A percentile compares a stretch with the other conserved stretches of the same genome.
Conservation (phyloP, 2,797 vertebrate species). For the Enteromius treurensis region DNA sequence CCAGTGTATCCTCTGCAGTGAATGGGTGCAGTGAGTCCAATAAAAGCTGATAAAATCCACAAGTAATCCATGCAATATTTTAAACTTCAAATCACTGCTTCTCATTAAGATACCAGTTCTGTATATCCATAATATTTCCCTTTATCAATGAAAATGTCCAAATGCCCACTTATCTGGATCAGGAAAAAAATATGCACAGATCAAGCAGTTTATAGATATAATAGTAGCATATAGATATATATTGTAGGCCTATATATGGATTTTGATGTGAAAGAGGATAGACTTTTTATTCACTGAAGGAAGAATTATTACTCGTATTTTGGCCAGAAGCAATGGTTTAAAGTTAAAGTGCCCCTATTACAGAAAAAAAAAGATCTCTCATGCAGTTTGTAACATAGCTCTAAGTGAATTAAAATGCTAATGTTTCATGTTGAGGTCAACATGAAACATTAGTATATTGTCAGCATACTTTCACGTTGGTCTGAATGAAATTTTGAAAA, state of each 20-base stretch:
- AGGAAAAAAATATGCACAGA: neutral
- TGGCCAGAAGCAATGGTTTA: neutral
- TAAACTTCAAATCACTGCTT: neutral
- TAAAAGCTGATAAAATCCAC: neutral
- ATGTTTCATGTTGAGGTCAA: too few species aligned
- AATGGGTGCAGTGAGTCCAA: neutral
- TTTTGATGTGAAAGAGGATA: too few species aligned
- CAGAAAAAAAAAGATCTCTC: neutral
- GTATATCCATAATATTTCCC: neutral
- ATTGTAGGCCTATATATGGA: too few species aligned
- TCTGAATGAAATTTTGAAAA: too few species aligned
- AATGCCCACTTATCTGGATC: neutral
- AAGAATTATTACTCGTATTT: neutral
- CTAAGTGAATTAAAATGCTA: too few species aligned
- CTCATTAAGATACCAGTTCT: neutral
- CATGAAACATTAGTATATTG: too few species aligned
- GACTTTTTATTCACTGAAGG: neutral
- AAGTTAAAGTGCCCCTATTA: neutral
- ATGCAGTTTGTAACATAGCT: too few species aligned
- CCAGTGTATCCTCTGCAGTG: neutral
- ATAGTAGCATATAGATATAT: neutral
- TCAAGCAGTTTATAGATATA: neutral
- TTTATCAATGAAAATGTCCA: neutral
- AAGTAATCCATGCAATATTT: neutral
- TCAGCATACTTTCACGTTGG: too few species aligned